A percentile compares a stretch with the other conserved stretches of the same genome.
These are phyloP conservation scores for Dynastes grantii DNA, from an alignment of 2,888 invertebrate species.

Conservation along the genomic window DNA sequence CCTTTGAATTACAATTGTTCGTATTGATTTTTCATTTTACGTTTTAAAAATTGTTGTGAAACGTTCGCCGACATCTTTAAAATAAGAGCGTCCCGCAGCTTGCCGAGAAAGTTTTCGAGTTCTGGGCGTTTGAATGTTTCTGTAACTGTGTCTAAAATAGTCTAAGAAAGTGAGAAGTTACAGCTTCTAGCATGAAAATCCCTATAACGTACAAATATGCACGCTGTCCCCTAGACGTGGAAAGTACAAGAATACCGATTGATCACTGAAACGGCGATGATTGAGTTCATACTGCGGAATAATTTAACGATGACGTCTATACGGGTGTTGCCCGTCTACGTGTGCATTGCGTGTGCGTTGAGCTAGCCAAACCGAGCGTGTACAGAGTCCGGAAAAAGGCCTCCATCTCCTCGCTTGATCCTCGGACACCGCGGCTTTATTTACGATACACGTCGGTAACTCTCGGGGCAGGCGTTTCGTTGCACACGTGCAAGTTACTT, in stretches of 20 bases:
- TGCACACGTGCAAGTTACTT: constrained; percentile 42
- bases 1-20: too few species aligned
- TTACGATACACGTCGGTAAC: constrained; percentile 49
- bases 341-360: constrained; percentile 42
- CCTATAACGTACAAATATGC: constrained; percentile 27
- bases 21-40: too few species aligned
- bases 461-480: constrained; percentile 37
- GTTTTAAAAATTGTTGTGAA: too few species aligned
- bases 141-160: background rate
- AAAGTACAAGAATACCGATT: constrained; percentile 65
- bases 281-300: constrained; percentile 68
- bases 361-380: constrained; percentile 36
- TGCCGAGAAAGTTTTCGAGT: too few species aligned
- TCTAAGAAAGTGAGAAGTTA: background rate
- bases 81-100: too few species aligned
- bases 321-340: constrained; percentile 19
- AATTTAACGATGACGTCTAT: constrained; percentile 67
- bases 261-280: constrained; percentile 66
- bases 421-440: constrained; percentile 49
- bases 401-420: constrained; percentile 18
- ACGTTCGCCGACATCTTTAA: too few species aligned
- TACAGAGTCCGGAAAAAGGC: constrained; percentile 14
- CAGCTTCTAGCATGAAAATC: background rate
- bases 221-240: constrained; percentile 23
- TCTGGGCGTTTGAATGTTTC: too few species aligned